phyloP scores from a whole-genome alignment of 2,113 vertebrate genomes.

The Tonatia bakeri region DNA sequence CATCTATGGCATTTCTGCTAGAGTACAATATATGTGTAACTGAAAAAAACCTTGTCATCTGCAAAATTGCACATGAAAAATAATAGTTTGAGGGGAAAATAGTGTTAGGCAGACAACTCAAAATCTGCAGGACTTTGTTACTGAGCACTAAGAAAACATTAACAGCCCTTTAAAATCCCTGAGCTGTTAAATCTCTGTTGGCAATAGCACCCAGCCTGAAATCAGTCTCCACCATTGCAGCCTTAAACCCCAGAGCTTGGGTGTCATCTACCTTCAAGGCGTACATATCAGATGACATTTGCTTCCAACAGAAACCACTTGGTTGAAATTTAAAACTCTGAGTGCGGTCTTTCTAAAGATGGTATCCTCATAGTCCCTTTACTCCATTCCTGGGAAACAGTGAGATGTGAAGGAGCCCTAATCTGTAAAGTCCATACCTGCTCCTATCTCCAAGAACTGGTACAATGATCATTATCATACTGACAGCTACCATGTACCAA shows the following conservation, averaged over 20 bases:
- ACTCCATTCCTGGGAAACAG: background rate
- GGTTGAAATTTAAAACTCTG: background rate
- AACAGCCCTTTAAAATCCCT: background rate
- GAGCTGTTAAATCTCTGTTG: background rate
- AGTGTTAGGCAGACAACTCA: background rate
- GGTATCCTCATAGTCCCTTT: background rate
- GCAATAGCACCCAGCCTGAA: background rate
- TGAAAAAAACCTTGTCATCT: background rate
- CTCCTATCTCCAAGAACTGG: background rate
- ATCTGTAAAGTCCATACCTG: background rate
- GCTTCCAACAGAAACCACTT: background rate
- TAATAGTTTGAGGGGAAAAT: background rate
- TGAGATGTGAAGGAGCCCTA: background rate
- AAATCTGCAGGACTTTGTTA: background rate
- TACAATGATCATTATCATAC: background rate
- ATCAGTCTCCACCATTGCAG: background rate
- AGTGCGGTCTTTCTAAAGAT: background rate
- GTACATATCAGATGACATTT: background rate
- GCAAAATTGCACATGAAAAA: background rate
- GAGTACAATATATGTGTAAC: background rate
- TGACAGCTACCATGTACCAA: background rate
- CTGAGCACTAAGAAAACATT: background rate
- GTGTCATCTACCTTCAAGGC: background rate
- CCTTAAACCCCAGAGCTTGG: background rate
- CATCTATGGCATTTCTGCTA: background rate